These are phyloP conservation scores for Sitobion miscanthi DNA, from an alignment of 1,140 invertebrate species.

Conservation along the genomic window DNA sequence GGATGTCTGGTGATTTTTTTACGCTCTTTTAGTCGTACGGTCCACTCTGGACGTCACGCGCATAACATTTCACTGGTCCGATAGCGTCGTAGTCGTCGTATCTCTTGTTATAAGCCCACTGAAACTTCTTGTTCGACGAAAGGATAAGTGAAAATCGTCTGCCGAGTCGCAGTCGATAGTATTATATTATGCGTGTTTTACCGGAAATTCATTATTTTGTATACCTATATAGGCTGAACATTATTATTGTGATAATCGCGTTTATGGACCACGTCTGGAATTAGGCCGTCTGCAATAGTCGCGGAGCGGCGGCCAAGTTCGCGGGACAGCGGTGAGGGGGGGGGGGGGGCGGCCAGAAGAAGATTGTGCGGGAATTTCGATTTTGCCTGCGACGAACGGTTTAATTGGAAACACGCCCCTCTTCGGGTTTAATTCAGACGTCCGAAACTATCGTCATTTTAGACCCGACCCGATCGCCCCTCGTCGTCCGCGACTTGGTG, in stretches of 20 bases:
- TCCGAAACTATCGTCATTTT: neutral
- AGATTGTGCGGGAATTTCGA: constrained; percentile 23
- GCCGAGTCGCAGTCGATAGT: neutral
- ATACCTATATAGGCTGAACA: neutral
- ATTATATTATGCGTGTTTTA: neutral
- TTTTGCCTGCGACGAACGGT: neutral
- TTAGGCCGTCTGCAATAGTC: neutral
- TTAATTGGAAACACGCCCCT: constrained; percentile 26
- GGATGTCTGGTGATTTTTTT: too few relatives aligned
- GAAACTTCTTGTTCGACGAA: neutral
- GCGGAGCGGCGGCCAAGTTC: too few relatives aligned
- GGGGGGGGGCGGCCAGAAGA: neutral
- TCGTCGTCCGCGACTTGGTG: too few relatives aligned
- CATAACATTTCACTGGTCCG: too few relatives aligned
- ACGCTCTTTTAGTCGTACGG: too few relatives aligned
- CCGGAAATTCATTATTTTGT: neutral
- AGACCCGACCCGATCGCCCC: neutral
- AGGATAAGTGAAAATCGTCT: neutral
- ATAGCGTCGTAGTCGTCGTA: too few relatives aligned
- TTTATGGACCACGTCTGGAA: neutral
- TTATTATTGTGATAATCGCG: constrained; percentile 8
- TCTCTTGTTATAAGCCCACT: too few relatives aligned
- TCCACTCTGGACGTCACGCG: too few relatives aligned
- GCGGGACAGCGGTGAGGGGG: neutral
- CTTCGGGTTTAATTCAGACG: constrained; percentile 22